phyloP scores from a whole-genome alignment of 2,797 vertebrate species.

The Falco biarmicus region DNA sequence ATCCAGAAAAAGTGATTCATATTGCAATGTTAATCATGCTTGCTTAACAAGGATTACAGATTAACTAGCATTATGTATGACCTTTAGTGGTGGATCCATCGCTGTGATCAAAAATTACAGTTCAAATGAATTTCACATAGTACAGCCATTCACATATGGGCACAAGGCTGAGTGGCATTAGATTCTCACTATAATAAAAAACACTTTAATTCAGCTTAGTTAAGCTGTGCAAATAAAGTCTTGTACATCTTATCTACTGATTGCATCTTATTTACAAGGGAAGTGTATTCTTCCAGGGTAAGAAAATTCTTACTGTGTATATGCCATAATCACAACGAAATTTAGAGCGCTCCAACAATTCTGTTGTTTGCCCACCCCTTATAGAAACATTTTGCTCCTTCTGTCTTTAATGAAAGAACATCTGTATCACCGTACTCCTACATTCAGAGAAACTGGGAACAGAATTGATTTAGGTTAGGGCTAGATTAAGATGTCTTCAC shows the following conservation, averaged over 20 bases:
- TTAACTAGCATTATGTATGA: neutral
- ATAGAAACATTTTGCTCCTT: neutral
- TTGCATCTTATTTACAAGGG: neutral
- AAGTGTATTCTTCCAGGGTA: neutral
- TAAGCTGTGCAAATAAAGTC: neutral
- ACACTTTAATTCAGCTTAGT: neutral
- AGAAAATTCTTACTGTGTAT: neutral
- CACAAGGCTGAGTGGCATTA: neutral
- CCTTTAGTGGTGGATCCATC: neutral
- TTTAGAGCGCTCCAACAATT: neutral
- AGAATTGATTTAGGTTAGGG: neutral
- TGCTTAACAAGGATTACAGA: neutral
- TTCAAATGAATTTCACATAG: neutral
- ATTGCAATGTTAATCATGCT: neutral
- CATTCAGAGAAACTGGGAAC: neutral
- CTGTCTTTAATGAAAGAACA: neutral
- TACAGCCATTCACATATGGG: neutral
- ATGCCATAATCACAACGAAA: neutral
- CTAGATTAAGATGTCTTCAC: neutral
- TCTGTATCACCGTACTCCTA: neutral
- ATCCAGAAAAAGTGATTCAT: neutral
- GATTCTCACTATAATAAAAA: neutral
- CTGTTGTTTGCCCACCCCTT: neutral
- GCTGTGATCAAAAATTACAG: neutral
- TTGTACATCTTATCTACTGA: neutral